phyloP scores from a whole-genome alignment of 2,888 invertebrate genomes.

The Entomobrya proxima region DNA sequence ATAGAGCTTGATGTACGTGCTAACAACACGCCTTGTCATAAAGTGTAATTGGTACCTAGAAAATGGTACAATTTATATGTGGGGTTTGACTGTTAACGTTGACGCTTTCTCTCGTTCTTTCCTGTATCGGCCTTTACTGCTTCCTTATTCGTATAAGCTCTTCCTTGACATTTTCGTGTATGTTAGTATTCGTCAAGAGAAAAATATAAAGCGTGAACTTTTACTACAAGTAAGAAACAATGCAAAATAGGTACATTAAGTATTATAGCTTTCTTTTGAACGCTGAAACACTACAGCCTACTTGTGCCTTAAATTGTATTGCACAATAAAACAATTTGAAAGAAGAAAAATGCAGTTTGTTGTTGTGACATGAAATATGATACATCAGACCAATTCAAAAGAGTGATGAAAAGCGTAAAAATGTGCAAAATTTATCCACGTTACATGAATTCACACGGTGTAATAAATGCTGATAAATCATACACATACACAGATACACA shows the following conservation, averaged over 20 bases:
- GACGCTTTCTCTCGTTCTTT: neutral
- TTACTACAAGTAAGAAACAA: too few relatives aligned
- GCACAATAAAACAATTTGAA: neutral
- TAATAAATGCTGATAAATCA: too few relatives aligned
- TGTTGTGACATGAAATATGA: neutral
- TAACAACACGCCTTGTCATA: constrained; percentile 16
- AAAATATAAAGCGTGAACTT: too few relatives aligned
- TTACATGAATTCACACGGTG: neutral
- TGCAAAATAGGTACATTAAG: too few relatives aligned
- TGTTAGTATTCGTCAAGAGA: too few relatives aligned
- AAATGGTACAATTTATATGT: neutral
- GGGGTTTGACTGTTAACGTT: neutral
- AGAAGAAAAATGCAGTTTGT: neutral
- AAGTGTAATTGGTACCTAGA: constrained; percentile 9
- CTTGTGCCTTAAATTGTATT: neutral
- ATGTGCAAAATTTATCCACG: neutral
- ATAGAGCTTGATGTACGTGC: neutral
- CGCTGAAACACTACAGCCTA: too few relatives aligned
- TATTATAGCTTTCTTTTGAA: neutral
- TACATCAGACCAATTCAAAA: neutral
- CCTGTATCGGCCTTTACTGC: neutral
- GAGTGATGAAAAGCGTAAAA: constrained; percentile 13
- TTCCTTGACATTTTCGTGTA: constrained; percentile 59
- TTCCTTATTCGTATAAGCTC: neutral
- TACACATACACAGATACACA: neutral